Conservation (phyloP, 2,113 vertebrate species). For the Xerus inauris region DNA sequence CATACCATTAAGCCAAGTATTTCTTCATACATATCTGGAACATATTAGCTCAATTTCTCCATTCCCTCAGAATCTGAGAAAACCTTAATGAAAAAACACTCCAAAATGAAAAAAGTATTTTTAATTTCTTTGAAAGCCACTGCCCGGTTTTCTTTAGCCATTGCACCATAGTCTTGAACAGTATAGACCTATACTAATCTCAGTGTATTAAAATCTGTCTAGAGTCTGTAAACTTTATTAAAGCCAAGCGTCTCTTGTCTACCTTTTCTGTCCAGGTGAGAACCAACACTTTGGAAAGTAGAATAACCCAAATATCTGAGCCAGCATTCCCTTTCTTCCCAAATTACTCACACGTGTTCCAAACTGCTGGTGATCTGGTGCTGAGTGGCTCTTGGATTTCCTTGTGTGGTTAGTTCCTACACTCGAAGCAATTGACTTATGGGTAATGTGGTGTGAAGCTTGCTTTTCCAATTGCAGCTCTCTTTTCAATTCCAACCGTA, state of each 20-base stretch:
- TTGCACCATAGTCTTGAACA: not conserved
- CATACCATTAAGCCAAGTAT: conserved; percentile 28
- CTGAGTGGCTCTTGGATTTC: conserved; percentile 65
- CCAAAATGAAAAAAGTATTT: conserved; percentile 34
- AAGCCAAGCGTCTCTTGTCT: conserved; percentile 31
- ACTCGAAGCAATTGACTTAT: conserved; percentile 47
- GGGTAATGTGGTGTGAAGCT: conserved; percentile 67
- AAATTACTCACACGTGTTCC: conserved; percentile 73
- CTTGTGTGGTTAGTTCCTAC: conserved; percentile 15
- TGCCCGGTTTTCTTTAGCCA: not conserved
- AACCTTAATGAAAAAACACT: not conserved
- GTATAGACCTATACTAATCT: conserved; percentile 35
- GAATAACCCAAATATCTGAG: conserved; percentile 41
- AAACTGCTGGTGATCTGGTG: conserved; percentile 59
- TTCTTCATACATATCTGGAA: conserved; percentile 49
- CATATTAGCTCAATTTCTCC: not conserved
- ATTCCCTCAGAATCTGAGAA: conserved; percentile 28
- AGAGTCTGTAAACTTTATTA: conserved; percentile 55
- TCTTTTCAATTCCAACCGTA: conserved; percentile 58
- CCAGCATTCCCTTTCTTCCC: conserved; percentile 52
- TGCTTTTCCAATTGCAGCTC: conserved; percentile 63
- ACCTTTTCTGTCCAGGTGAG: conserved; percentile 60
- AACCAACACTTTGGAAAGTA: conserved; percentile 58
- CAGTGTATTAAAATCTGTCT: conserved; percentile 64
- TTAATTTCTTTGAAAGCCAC: conserved; percentile 21